Evolutionary conservation across 2,113 vertebrate genomes (phyloP), one percentile per base, ranked within the genome.

Genomic region (Indri indri): DNA sequence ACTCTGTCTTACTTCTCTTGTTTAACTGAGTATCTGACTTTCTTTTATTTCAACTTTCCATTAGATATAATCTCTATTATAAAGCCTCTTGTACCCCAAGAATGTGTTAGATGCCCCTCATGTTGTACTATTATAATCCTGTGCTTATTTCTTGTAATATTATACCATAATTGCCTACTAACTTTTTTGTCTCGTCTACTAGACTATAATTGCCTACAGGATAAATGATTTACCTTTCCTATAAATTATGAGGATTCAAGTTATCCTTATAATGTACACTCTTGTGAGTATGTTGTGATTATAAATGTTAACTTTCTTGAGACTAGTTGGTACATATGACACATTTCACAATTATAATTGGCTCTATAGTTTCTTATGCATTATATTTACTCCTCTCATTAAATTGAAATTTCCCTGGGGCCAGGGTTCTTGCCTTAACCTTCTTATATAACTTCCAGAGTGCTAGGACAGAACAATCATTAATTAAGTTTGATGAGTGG

Each of bases 321-420:
- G 52, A 91, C 12, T 25, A 47, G 9, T 27, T 92, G 9, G 40
- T 52, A 80, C 59, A 63, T 57, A 74, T 25, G 50, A 50, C 37
- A 88, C n/a, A 86, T 87, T 96, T 95, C 59, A 90, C 59, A 80
- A 85, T 87, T 66, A 73, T 76, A 92, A 89, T 85, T 91, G 85
- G 17, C 40, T 95, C 45, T 52, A 79, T 25, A 95, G 61, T 54
- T 94, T 92, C 73, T 73, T 89, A 25, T 61, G 11, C 30, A 50
- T 95, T 90, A 63, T 89, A 93, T 91, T 90, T 74, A 96, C 77
- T 88, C 37, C 34, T 95, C 66, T 95, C 66, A 94, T 94, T 93
- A 91, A 96, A 83, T 1, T 10, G 37, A 91, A 92, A 97, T 27
- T 9, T 96, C 54, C 20, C 63, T 81, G 14, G 47, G 30, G 42